These are phyloP conservation scores for Nomia melanderi DNA, from an alignment of 1,140 invertebrate species.

Conservation along the genomic window DNA sequence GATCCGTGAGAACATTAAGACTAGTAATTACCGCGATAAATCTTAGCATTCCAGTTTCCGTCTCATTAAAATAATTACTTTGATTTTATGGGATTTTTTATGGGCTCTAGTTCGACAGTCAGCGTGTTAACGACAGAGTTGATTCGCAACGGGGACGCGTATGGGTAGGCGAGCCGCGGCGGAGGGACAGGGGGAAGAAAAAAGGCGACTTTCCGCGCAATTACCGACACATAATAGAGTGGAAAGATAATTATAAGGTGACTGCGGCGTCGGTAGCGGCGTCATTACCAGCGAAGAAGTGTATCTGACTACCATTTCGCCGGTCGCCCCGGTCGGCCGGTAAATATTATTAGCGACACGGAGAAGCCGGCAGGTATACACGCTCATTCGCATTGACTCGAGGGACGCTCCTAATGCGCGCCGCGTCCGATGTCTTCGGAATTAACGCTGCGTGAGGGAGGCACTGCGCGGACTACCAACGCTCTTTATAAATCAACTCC, in stretches of 20 bases:
- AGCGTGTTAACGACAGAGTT: too few species aligned
- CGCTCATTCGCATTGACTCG: conserved; percentile 16
- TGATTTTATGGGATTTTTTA: too few species aligned
- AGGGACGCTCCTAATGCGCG: conserved; percentile 43
- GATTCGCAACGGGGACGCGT: not conserved
- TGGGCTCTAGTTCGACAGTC: too few species aligned
- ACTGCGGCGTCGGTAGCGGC: conserved; percentile 55
- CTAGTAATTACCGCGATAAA: too few species aligned
- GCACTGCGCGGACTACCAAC: conserved; percentile 21
- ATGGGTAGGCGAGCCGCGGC: too few species aligned
- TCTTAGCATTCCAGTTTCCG: too few species aligned
- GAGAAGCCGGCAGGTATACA: conserved; percentile 13
- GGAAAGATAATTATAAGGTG: conserved; percentile 64
- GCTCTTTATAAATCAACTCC: conserved; percentile 61
- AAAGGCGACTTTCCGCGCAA: conserved; percentile 42
- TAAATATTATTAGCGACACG: conserved; percentile 59
- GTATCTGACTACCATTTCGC: conserved; percentile 52
- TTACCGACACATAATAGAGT: conserved; percentile 53
- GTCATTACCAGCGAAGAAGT: conserved; percentile 62
- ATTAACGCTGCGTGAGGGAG: conserved; percentile 58
- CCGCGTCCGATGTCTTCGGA: conserved; percentile 50
- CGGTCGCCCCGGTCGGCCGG: conserved; percentile 36
- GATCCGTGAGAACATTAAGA: too few species aligned
- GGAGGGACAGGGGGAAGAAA: not conserved
- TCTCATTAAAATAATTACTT: too few species aligned